These are phyloP conservation scores for Crenichthys baileyi DNA, from an alignment of 2,797 vertebrate species.

Conservation along the genomic window DNA sequence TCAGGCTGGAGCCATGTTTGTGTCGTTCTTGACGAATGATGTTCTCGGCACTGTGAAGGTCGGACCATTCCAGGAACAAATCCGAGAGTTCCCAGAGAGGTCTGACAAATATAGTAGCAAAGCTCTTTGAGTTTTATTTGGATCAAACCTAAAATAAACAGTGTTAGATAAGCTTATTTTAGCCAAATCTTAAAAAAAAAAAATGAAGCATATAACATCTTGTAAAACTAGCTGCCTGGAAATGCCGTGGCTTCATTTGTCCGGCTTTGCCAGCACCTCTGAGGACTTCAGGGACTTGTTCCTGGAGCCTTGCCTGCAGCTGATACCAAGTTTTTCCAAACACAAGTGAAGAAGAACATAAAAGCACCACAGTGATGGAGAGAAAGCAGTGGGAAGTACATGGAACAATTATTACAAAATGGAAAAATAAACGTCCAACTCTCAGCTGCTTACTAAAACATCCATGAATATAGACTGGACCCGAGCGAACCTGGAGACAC, in stretches of 20 bases:
- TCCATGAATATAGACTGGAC: constrained; percentile 17
- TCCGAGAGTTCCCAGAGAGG: constrained; percentile 23
- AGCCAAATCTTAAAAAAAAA: constrained; percentile 12
- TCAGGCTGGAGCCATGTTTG: constrained; percentile 33
- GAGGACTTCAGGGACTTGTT: constrained; percentile 44
- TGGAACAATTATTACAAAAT: constrained; percentile 22
- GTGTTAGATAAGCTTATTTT: constrained; percentile 29
- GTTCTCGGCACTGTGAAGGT: constrained; percentile 21
- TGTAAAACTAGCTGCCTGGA: constrained; percentile 55
- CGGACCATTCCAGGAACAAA: constrained; percentile 55
- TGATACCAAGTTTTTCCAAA: constrained; percentile 29
- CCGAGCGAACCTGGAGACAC: constrained; percentile 23
- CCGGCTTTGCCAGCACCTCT: constrained; percentile 16
- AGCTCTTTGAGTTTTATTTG: constrained; percentile 16
- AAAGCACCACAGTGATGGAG: constrained; percentile 55
- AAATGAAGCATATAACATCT: constrained; percentile 3
- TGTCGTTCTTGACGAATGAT: constrained; percentile 23
- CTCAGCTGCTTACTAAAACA: constrained; percentile 34
- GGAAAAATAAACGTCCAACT: not conserved
- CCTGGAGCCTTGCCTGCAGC: constrained; percentile 42
- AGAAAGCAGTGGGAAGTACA: constrained; percentile 43
- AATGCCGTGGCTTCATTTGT: constrained; percentile 39
- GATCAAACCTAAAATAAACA: not conserved
- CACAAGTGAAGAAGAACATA: constrained; percentile 42
- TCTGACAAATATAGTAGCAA: constrained; percentile 33